These are phyloP conservation scores for Odontocerum albicorne DNA, from an alignment of 2,888 invertebrate genomes.

Conservation along the genomic window DNA sequence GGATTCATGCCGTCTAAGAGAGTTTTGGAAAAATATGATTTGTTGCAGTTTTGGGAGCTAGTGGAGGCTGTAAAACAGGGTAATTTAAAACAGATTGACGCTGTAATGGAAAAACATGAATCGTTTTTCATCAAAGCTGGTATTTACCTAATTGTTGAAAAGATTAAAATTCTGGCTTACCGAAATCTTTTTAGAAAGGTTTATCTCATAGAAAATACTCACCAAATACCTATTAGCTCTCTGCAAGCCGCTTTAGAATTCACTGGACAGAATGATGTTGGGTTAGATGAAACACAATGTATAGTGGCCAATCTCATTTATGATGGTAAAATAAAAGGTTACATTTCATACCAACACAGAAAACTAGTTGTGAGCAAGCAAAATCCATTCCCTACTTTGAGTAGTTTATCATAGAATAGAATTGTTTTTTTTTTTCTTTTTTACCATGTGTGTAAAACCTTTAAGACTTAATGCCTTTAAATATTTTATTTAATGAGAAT, in stretches of 20 bases:
- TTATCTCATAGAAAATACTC: conserved; percentile 72
- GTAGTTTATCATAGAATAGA: conserved; percentile 56
- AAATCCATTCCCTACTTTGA: conserved; percentile 88
- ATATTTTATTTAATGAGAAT: not conserved
- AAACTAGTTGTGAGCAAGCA: conserved; percentile 97
- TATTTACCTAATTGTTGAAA: conserved; percentile 97
- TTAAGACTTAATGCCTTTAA: not conserved
- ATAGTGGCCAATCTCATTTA: conserved; percentile 95
- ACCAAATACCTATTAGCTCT: conserved; percentile 86
- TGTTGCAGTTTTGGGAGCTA: conserved; percentile 88
- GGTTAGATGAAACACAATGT: conserved; percentile 93
- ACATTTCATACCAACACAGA: conserved; percentile 95
- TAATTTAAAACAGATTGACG: conserved; percentile 80
- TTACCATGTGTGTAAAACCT: not conserved
- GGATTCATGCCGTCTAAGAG: conserved; percentile 89
- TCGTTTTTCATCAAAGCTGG: conserved; percentile 93
- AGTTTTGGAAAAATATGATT: conserved; percentile 85
- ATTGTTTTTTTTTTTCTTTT: conserved; percentile 11
- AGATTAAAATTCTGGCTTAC: conserved; percentile 92
- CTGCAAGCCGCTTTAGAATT: conserved; percentile 81
- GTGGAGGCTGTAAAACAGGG: conserved; percentile 88
- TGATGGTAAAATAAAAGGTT: conserved; percentile 97
- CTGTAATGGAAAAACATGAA: conserved; percentile 83
- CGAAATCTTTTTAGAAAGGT: conserved; percentile 95
- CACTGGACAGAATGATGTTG: conserved; percentile 82